A percentile compares a stretch with the other conserved stretches of the same genome.
phyloP scores from a whole-genome alignment of 2,797 vertebrate species.

The Lycodopsis pacificus region DNA sequence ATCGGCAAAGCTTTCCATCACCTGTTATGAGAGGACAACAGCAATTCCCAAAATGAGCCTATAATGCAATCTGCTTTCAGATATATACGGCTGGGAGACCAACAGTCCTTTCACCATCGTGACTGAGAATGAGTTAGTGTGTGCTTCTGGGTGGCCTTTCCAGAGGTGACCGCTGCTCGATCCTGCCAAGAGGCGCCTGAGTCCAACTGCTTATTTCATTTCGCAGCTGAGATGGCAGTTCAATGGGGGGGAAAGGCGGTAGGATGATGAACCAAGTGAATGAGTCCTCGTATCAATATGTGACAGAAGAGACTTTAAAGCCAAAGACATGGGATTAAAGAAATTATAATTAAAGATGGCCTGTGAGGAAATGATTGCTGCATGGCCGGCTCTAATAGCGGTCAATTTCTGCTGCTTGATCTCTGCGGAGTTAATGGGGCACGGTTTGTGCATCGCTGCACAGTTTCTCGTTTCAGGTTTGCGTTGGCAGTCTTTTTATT shows the following conservation, averaged over 20 bases:
- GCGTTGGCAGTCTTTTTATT: not conserved
- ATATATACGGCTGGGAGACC: slow-evolving; percentile 36
- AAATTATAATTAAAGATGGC: slow-evolving; percentile 37
- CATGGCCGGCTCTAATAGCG: slow-evolving; percentile 14
- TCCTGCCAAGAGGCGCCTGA: slow-evolving; percentile 14
- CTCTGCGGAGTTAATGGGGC: slow-evolving; percentile 3
- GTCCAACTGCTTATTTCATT: slow-evolving; percentile 20
- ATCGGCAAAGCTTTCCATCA: slow-evolving; percentile 28
- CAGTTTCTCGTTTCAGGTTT: not conserved
- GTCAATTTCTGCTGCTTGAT: slow-evolving; percentile 19
- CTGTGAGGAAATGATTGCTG: slow-evolving; percentile 15
- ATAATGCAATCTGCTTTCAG: slow-evolving; percentile 49
- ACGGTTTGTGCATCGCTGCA: not conserved
- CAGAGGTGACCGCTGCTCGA: slow-evolving; percentile 40
- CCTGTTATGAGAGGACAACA: slow-evolving; percentile 29
- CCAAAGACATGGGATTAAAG: slow-evolving; percentile 30
- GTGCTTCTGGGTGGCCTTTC: slow-evolving; percentile 38
- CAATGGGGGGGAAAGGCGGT: not conserved
- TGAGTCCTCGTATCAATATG: slow-evolving; percentile 35
- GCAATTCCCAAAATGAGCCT: slow-evolving; percentile 41
- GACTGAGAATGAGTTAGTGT: slow-evolving; percentile 26
- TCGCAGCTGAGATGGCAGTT: slow-evolving; percentile 12
- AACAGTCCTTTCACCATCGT: slow-evolving; percentile 42
- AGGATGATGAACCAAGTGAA: slow-evolving; percentile 43
- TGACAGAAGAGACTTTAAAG: slow-evolving; percentile 35